Conservation (phyloP, 2,888 invertebrate species). For the Alentia gelatinosa region DNA sequence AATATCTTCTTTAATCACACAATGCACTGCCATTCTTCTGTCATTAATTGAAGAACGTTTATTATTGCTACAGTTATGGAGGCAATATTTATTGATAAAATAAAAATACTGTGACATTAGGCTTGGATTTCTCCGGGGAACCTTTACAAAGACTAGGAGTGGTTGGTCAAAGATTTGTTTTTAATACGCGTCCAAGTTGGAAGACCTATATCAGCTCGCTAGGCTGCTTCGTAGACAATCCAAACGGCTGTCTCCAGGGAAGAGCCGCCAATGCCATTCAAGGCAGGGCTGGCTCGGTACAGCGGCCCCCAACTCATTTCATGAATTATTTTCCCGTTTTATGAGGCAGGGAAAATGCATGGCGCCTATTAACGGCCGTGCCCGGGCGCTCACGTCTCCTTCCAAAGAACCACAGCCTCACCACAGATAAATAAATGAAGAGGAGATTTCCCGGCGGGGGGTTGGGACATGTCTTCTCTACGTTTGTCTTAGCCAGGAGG, state of each 20-base stretch:
- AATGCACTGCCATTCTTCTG: background rate
- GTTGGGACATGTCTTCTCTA: background rate
- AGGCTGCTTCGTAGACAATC: background rate
- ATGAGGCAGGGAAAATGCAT: background rate
- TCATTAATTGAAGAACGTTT: background rate
- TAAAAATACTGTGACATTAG: background rate
- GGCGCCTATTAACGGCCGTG: background rate
- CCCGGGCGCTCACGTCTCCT: background rate
- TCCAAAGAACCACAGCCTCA: background rate
- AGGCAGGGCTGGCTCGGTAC: background rate
- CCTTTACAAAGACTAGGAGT: background rate
- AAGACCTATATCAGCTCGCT: background rate
- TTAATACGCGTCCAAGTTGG: too few species aligned
- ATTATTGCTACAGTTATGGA: background rate
- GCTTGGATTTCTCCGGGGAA: background rate
- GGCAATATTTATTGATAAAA: background rate
- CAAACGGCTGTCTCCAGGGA: background rate
- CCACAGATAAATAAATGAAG: background rate
- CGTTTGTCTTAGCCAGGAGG: background rate
- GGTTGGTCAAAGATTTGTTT: background rate
- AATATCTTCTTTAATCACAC: background rate
- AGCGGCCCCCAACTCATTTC: background rate
- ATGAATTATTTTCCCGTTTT: constrained; percentile 9
- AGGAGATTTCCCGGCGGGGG: background rate
- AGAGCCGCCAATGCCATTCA: background rate